phyloP scores from a whole-genome alignment of 2,113 vertebrate species.

The Jacana jacana region DNA sequence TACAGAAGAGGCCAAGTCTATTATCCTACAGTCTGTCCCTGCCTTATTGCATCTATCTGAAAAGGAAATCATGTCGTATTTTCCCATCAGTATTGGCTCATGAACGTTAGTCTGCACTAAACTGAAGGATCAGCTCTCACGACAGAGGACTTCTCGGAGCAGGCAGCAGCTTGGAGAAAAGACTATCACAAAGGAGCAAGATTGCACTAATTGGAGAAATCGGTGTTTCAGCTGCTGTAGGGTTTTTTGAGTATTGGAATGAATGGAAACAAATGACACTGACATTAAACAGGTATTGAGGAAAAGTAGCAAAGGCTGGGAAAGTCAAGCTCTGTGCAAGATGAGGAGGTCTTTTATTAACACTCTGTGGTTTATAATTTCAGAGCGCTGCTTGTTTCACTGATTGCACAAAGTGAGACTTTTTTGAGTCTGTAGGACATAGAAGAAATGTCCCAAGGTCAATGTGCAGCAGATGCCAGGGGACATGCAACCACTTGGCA shows the following conservation, averaged over 20 bases:
- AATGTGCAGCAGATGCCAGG: not conserved
- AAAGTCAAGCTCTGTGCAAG: not conserved
- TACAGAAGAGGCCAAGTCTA: not conserved
- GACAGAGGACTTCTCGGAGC: not conserved
- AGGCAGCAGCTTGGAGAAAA: slow-evolving; percentile 31
- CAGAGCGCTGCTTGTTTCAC: not conserved
- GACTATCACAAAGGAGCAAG: not conserved
- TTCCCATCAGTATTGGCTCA: not conserved
- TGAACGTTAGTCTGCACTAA: not conserved
- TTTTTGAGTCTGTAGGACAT: no score
- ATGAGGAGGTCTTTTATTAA: not conserved
- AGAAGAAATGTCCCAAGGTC: rapidly evolving
- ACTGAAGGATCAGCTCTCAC: not conserved
- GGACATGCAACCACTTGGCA: rapidly evolving
- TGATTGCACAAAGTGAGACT: not conserved
- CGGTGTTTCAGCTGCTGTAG: slow-evolving; percentile 43
- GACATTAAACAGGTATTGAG: not conserved
- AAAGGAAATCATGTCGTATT: not conserved
- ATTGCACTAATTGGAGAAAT: slow-evolving; percentile 59
- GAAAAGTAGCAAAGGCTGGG: not conserved
- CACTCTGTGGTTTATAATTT: rapidly evolving
- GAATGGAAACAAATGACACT: slow-evolving; percentile 39
- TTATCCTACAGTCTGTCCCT: not conserved
- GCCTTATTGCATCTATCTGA: not conserved
- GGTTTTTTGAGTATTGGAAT: not conserved